Evolutionary conservation across 1,140 invertebrate genomes (phyloP).

Genomic region (Mesaphorura yosii): DNA sequence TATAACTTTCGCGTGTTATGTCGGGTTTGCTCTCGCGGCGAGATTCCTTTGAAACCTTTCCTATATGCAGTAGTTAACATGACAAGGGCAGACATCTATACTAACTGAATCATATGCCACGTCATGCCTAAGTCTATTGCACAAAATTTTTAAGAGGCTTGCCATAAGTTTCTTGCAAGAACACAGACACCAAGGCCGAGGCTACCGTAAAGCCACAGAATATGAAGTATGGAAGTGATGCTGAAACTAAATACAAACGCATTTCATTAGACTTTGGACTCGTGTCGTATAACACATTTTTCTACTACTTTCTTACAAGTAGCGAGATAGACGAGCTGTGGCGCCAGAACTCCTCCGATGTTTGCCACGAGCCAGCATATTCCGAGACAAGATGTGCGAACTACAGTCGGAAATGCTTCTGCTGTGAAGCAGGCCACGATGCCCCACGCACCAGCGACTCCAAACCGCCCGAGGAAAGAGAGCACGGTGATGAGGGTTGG

Average conservation of each 20-base stretch:
- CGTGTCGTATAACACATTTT: not conserved
- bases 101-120: too few relatives aligned
- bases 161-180: not conserved
- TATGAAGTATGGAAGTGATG: not conserved
- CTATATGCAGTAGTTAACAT: too few relatives aligned
- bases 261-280: not conserved
- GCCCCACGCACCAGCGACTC: not conserved
- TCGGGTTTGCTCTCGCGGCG: too few relatives aligned
- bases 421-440: conserved; percentile 18
- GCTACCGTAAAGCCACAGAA: not conserved
- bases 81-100: too few relatives aligned
- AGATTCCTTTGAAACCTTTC: too few relatives aligned
- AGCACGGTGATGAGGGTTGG: not conserved
- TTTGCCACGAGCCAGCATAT: conserved; percentile 11
- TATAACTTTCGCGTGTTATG: too few relatives aligned
- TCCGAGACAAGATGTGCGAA: conserved; percentile 7
- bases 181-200: not conserved
- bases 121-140: too few relatives aligned
- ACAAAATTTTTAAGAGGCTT: conserved; percentile 5
- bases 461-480: not conserved
- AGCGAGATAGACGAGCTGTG: conserved; percentile 8
- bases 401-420: conserved; percentile 15
- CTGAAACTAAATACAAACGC: not conserved
- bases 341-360: conserved; percentile 17
- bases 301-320: conserved; percentile 8